Evolutionary conservation across 2,797 vertebrate species (phyloP).

Genomic region (Vultur gryphus): DNA sequence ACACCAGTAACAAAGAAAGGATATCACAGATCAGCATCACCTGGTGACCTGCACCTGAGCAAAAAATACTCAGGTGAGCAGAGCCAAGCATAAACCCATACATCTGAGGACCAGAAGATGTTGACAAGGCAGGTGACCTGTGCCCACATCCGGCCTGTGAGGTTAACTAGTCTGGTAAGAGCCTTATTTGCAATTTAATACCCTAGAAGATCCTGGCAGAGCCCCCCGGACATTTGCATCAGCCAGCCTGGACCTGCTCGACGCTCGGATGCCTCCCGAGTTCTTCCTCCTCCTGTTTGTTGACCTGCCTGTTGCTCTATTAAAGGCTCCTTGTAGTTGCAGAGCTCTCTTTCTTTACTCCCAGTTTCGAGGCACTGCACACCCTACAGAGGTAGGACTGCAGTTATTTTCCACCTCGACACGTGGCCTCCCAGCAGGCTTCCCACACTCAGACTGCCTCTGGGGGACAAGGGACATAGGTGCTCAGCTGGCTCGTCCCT

Average conservation of each 20-base stretch:
- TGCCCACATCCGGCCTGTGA: not conserved
- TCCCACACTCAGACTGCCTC: not conserved
- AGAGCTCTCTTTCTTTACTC: not conserved
- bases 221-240: not conserved
- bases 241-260: not conserved
- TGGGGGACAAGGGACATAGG: accelerated
- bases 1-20: not conserved
- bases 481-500: accelerated
- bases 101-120: not conserved
- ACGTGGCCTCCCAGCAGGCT: not conserved
- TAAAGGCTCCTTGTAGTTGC: not conserved
- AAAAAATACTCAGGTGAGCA: not conserved
- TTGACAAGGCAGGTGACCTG: not conserved
- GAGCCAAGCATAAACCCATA: not conserved
- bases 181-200: not conserved
- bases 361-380: not conserved
- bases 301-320: not conserved
- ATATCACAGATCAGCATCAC: not conserved
- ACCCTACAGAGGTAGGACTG: not conserved
- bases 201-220: not conserved
- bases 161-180: not conserved
- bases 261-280: not conserved
- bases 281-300: not conserved
- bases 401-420: not conserved
- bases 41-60: not conserved